Conservation (phyloP, 2,797 vertebrate species). For the Peromyscus nudipes region DNA sequence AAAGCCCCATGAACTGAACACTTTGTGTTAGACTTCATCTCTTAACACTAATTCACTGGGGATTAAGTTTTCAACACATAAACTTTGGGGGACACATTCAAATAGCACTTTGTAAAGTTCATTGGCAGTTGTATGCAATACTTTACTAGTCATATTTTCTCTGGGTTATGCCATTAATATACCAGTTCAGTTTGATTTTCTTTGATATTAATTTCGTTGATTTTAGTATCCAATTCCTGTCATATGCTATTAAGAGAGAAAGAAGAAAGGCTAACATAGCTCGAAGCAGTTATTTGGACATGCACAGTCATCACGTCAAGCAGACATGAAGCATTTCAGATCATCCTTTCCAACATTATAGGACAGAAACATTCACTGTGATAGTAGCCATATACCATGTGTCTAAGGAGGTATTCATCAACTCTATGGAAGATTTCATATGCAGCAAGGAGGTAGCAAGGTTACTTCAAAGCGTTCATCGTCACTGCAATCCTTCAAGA, state of each 20-base stretch:
- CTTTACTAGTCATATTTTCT: not conserved
- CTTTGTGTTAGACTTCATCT: not conserved
- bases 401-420: not conserved
- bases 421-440: not conserved
- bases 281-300: not conserved
- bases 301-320: not conserved
- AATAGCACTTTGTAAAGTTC: not conserved
- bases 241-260: not conserved
- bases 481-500: not conserved
- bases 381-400: not conserved
- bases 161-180: not conserved
- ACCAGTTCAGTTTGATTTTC: not conserved
- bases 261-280: not conserved
- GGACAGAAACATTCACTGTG: not conserved
- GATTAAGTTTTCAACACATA: not conserved
- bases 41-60: not conserved
- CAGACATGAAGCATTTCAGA: not conserved
- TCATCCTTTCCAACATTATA: not conserved
- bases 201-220: too few species aligned
- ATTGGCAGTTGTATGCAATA: not conserved
- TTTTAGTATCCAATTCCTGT: not conserved
- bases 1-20: too few species aligned
- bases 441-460: not conserved
- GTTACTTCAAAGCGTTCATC: not conserved
- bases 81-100: not conserved